Evolutionary conservation across 2,888 invertebrate species (phyloP), one percentile per base, ranked within the genome.

Genomic region (Limnephilus marmoratus): DNA sequence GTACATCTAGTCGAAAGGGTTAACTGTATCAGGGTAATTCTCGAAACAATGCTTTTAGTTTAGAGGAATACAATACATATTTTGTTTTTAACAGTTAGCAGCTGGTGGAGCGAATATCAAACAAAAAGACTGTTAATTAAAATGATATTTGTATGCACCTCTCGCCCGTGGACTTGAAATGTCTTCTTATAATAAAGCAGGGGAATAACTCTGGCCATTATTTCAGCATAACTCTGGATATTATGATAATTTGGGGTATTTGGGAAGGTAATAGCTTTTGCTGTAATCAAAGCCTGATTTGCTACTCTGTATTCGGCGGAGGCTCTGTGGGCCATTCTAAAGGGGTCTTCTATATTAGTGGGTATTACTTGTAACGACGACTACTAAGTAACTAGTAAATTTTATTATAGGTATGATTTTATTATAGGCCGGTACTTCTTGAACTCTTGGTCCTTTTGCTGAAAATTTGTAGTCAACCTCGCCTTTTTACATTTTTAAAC

Each of bases 161-260:
- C 86, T 15, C 29, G 86, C 13, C 45, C 15, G 29, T 86, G 37
- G n/a, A 37, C 45, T 86, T n/a, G 86, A 45, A n/a, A 86, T 45
- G n/a, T 24, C 45, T 29, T 24, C 45, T 68, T 18, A 53, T 68
- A 41, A 86, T 86, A 86, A 49, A 49, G 45, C 45, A 45, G 45
- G 12, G 49, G 86, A 45, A 41, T 24, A 68, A 68, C 68, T 68
- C 68, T 24, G 68, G 9, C 68, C 68, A 68, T 87, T 87, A 87
- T 87, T 68, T 68, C 87, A 37, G 87, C 29, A 87, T 87, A 87
- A 87, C 87, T 87, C 87, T n/a, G 87, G 87, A 68, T 68, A 87
- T 87, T 87, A 87, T 87, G 87, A 87, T 87, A 87, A 87, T 87
- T 87, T 87, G 29, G 86, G 87, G 87, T 87, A 68, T 87, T 87